Evolutionary conservation across 2,113 vertebrate genomes (phyloP), one percentile per base, ranked within the genome.

Genomic region (Psilopogon haemacephalus): DNA sequence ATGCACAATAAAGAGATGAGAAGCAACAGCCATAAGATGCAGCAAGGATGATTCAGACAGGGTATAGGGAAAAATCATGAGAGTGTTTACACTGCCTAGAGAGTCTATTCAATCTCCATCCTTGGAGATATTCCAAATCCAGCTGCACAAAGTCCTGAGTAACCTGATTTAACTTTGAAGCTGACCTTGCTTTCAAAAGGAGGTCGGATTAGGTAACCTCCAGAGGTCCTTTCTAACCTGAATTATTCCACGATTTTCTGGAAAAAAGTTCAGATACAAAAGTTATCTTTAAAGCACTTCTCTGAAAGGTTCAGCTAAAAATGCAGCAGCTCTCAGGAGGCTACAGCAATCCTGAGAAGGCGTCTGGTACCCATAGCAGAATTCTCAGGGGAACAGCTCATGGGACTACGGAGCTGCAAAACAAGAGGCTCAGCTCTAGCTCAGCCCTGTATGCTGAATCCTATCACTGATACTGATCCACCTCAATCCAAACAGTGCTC

Each of bases 401-500:
- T 89, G 72, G 75, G 62, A 93, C 86, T 62, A 32, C 6, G 14
- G 2, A 9, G 60, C 83, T 95, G 71, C 76, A 76, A 52, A 92
- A 75, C 48, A 30, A 73, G 79, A 94, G 86, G 77, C 90, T 86
- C 69, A 86, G 83, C 77, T 70, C 79, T 64, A 19, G 65, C 68
- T 72, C 50, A 84, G 77, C 55, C 63, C 84, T 56, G 63, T 70
- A 18, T 37, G 59, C 94, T 90, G 77, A 94, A 93, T 89, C 37
- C 87, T 82, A 83, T 91, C 89, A 56, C 86, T 86, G 82, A 83
- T 75, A 69, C 90, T 76, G 95, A 96, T 94, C 86, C 95, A 86
- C 44, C 83, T 62, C 96, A 94, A 83, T 90, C 78, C 94, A 95
- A 94, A 95, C 86, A 93, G 2, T 90, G 94, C 92, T 95, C 94